Evolutionary conservation across 2,113 vertebrate species (phyloP), one percentile per base, ranked within the genome.

Genomic region (Mesocricetus auratus): DNA sequence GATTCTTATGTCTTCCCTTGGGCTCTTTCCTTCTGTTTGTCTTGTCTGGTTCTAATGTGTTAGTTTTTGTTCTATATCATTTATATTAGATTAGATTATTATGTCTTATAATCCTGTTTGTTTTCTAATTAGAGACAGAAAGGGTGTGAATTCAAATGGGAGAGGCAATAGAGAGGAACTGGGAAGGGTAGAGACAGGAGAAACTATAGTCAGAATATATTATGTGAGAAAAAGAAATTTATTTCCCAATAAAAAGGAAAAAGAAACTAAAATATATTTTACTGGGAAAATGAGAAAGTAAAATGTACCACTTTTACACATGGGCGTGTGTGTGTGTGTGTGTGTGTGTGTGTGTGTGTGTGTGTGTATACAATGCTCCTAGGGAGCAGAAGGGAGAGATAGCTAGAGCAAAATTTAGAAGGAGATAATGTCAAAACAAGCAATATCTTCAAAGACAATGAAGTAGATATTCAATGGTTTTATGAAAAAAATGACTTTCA

Each of bases 391-490:
- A 85, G 39, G n/a, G 39, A 85, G 15, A 75, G 4, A 83, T 26
- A 42, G 22, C 36, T 58, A 82, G 22, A 39, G 60, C 39, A n/a
- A 60, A 82, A 39, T 39, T 39, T 82, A n/a, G 22, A 82, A 60
- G 24, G 22, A 42, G 26, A 42, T 62, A 29, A 29, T 62, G n/a
- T 83, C n/a, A n/a, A 62, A 16, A 39, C 15, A 56, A 86, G 22
- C 71, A 66, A 56, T 74, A 88, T n/a, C 21, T 85, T 85, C 60
- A 66, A 94, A 93, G 71, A 95, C 50, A 85, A 64, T 15, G 87
- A 73, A 75, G 29, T 75, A 81, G 66, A 87, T 78, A 77, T 33
- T 1, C 79, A 45, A 90, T n/a, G 2, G 26, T 47, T 95, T 90
- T 29, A 66, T 21, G 19, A 78, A 79, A 45, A 36, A 64, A 91